phyloP scores from a whole-genome alignment of 2,888 invertebrate genomes.

The Herminia tarsipennalis region DNA sequence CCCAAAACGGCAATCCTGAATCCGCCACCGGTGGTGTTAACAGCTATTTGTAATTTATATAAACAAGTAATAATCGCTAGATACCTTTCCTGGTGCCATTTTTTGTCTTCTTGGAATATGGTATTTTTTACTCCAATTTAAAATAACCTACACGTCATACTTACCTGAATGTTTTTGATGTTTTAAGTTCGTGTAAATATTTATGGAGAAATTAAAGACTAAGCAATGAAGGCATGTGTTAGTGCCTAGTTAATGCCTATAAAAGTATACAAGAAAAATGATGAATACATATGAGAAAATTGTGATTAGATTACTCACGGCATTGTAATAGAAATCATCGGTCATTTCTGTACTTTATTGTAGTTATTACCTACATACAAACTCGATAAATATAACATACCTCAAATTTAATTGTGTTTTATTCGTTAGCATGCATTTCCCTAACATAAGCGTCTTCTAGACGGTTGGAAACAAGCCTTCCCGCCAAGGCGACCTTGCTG shows the following conservation, averaged over 20 bases:
- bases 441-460: background rate
- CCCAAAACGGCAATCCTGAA: too few relatives aligned
- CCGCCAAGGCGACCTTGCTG: too few relatives aligned
- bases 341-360: constrained; percentile 83
- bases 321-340: constrained; percentile 79
- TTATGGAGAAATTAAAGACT: constrained; percentile 82
- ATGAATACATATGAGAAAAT: constrained; percentile 82
- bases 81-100: constrained; percentile 40
- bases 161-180: constrained; percentile 42
- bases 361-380: constrained; percentile 85
- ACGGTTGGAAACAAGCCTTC: background rate
- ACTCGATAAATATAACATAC: constrained; percentile 85
- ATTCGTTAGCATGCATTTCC: constrained; percentile 20
- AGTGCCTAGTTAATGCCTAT: constrained; percentile 80
- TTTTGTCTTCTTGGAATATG: constrained; percentile 47
- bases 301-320: constrained; percentile 78
- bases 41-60: constrained; percentile 37
- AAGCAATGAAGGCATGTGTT: constrained; percentile 70
- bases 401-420: constrained; percentile 73
- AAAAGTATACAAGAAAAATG: constrained; percentile 77
- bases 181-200: constrained; percentile 72
- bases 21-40: too few relatives aligned
- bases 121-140: constrained; percentile 40
- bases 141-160: constrained; percentile 42
- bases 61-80: constrained; percentile 31